A percentile compares a stretch with the other conserved stretches of the same genome.
phyloP scores from a whole-genome alignment of 1,140 invertebrate species.

The Sminthurinus signatus region DNA sequence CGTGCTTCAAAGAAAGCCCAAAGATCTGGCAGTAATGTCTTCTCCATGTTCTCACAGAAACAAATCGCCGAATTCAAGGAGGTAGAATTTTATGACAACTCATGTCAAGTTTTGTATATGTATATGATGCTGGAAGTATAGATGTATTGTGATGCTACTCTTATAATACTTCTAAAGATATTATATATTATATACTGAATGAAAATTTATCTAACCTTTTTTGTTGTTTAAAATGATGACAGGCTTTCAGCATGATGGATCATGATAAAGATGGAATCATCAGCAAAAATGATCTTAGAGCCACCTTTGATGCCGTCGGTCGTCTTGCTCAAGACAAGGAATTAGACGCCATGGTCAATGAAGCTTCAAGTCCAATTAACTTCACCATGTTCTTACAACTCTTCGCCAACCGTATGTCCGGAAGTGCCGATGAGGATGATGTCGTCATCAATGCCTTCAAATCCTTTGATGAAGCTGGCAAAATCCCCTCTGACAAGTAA shows the following conservation, averaged over 20 bases:
- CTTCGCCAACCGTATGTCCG: constrained; percentile 79
- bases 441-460: constrained; percentile 91
- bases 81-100: no score
- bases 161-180: no score
- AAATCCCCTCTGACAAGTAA: constrained; percentile 76
- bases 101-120: no score
- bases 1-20: no score
- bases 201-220: not conserved
- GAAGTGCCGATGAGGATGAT: constrained; percentile 39
- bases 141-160: no score
- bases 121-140: no score
- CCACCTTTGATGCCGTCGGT: constrained; percentile 91
- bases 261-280: constrained; percentile 97
- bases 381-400: constrained; percentile 89
- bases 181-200: no score
- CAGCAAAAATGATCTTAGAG: constrained; percentile 88
- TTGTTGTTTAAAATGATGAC: not conserved
- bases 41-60: no score
- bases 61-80: no score
- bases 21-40: no score
- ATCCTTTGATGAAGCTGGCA: constrained; percentile 83
- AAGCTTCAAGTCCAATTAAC: constrained; percentile 87
- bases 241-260: constrained; percentile 90
- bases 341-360: constrained; percentile 80
- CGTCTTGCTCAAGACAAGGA: constrained; percentile 82